Conservation (phyloP, 2,888 invertebrate species). For the Phragmatobia fuliginosa region DNA sequence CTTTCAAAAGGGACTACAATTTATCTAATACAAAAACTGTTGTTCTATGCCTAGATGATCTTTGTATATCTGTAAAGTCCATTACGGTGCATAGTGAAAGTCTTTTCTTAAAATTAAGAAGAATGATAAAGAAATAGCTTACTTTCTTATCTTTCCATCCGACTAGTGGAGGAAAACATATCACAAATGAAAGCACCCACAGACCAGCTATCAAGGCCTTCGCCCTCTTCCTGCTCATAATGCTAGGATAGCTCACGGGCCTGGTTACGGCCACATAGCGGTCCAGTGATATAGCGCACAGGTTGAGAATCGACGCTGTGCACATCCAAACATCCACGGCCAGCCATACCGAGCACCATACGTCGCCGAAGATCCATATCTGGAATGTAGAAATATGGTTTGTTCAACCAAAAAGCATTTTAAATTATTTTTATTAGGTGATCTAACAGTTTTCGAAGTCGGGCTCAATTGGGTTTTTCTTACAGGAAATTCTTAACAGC, state of each 20-base stretch:
- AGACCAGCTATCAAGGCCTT: conserved; percentile 95
- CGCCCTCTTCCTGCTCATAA: conserved; percentile 94
- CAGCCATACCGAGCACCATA: conserved; percentile 98
- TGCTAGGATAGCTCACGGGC: conserved; percentile 97
- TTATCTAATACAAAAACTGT: neutral
- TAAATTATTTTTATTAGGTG: no score
- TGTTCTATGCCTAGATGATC: no score
- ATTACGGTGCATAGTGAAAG: accelerated
- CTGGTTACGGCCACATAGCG: conserved; percentile 98
- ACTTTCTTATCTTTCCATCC: conserved; percentile 93
- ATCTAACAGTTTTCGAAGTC: no score
- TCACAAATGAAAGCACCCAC: conserved; percentile 98
- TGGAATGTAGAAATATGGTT: conserved; percentile 65
- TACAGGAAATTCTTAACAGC: no score
- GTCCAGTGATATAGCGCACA: conserved; percentile 97
- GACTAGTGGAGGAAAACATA: conserved; percentile 98
- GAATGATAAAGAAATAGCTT: neutral
- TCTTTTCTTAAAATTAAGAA: neutral
- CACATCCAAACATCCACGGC: conserved; percentile 99
- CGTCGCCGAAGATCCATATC: conserved; percentile 98
- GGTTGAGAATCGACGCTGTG: conserved; percentile 98
- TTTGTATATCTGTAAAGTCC: neutral
- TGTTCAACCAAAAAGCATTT: neutral
- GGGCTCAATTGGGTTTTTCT: no score
- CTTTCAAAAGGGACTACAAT: no score